Percentiles rank a stretch among this genome's conserved stretches.
phyloP scores from a whole-genome alignment of 2,888 invertebrate species.

The Eulithis testata region DNA sequence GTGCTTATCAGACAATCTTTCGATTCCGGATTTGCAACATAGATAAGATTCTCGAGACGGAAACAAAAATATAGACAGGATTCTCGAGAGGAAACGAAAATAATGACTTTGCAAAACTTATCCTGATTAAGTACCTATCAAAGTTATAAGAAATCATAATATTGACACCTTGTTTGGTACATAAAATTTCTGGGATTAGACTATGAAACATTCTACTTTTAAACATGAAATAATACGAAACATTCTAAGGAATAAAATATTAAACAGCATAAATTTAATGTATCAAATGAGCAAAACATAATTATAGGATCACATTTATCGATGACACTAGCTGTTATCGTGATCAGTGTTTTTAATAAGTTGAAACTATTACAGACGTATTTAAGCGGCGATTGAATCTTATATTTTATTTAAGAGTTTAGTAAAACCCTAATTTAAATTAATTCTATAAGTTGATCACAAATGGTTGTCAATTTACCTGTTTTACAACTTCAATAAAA shows the following conservation, averaged over 20 bases:
- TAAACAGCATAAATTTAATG: neutral
- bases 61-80: too few relatives aligned
- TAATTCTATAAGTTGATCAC: neutral
- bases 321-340: neutral
- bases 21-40: neutral
- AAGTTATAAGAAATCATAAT: neutral
- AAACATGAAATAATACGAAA: slow-evolving; percentile 1
- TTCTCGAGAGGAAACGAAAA: too few relatives aligned
- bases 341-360: slow-evolving; percentile 1
- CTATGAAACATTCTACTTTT: too few relatives aligned
- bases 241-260: slow-evolving; percentile 23
- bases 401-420: neutral
- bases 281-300: neutral
- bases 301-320: neutral
- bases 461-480: neutral
- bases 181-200: too few relatives aligned
- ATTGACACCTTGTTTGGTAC: too few relatives aligned
- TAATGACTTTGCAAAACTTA: neutral
- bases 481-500: neutral
- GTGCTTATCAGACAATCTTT: slow-evolving; percentile 3
- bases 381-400: neutral
- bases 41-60: too few relatives aligned
- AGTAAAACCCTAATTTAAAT: neutral
- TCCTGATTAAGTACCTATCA: neutral
- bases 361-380: neutral